phyloP scores from a whole-genome alignment of 53 echinoderm and acorn worm genomes.

The Echinarachnius parma region DNA sequence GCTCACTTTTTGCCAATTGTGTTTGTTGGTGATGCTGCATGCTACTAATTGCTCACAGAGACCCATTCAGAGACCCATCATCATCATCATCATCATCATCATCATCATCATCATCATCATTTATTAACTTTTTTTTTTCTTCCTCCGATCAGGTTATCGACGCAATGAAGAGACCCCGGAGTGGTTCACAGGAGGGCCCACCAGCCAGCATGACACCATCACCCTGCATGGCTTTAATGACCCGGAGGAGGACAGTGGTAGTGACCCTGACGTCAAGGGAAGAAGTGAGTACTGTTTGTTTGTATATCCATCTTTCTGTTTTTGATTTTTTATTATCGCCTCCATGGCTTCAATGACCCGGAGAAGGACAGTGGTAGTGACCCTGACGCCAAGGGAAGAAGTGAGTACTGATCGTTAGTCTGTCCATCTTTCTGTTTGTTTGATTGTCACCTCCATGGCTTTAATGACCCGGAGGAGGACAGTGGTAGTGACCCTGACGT shows the following conservation, averaged over 20 bases:
- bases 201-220: conserved; percentile 86
- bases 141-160: conserved; percentile 22
- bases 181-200: conserved; percentile 88
- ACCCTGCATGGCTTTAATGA: conserved; percentile 81
- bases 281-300: conserved; percentile 18
- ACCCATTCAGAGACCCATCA: too few species aligned
- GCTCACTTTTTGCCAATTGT: too few species aligned
- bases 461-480: conserved; percentile 66
- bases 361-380: conserved; percentile 54
- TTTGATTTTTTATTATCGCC: too few species aligned
- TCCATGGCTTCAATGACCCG: conserved; percentile 63
- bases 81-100: too few species aligned
- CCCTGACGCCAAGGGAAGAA: conserved; percentile 21
- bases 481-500: conserved; percentile 58
- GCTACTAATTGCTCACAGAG: too few species aligned
- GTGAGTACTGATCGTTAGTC: too few species aligned
- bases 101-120: too few species aligned
- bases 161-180: conserved; percentile 72
- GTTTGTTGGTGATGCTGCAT: too few species aligned
- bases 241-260: conserved; percentile 59
- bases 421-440: too few species aligned
- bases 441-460: conserved; percentile 88
- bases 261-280: conserved; percentile 50
- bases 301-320: too few species aligned
- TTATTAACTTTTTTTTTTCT: too few species aligned